A percentile compares a stretch with the other conserved stretches of the same genome.
phyloP scores from a whole-genome alignment of 2,797 vertebrate species.

The Sebastes flavidus region DNA sequence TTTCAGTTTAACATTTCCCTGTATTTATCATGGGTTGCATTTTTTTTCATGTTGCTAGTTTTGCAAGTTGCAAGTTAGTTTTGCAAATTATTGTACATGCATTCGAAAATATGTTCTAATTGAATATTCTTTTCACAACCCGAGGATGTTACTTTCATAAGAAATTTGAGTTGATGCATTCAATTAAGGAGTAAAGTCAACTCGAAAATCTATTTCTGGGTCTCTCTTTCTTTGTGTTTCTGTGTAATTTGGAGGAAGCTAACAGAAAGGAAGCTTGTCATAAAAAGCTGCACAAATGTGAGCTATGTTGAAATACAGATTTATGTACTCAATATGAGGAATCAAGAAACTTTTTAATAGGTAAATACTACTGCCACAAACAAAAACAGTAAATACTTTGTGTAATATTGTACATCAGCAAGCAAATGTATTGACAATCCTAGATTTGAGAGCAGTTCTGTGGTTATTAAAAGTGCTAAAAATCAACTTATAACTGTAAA shows the following conservation, averaged over 20 bases:
- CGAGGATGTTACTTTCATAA: conserved; percentile 33
- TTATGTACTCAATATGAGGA: not conserved
- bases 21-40: conserved; percentile 28
- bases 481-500: not conserved
- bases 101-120: conserved; percentile 17
- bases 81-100: conserved; percentile 37
- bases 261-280: not conserved
- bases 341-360: not conserved
- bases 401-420: not conserved
- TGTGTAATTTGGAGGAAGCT: not conserved
- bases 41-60: conserved; percentile 22
- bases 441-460: not conserved
- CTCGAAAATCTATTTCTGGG: not conserved
- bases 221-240: not conserved
- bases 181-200: conserved; percentile 55
- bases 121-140: conserved; percentile 43
- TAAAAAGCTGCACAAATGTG: not conserved
- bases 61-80: not conserved
- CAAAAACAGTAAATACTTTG: too few species aligned
- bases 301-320: not conserved
- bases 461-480: not conserved
- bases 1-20: conserved; percentile 28
- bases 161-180: conserved; percentile 43
- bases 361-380: not conserved
- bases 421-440: not conserved